These are phyloP conservation scores for Trididemnum nubilum DNA, from an alignment of 23 tunicate genomes.

Conservation along the genomic window DNA sequence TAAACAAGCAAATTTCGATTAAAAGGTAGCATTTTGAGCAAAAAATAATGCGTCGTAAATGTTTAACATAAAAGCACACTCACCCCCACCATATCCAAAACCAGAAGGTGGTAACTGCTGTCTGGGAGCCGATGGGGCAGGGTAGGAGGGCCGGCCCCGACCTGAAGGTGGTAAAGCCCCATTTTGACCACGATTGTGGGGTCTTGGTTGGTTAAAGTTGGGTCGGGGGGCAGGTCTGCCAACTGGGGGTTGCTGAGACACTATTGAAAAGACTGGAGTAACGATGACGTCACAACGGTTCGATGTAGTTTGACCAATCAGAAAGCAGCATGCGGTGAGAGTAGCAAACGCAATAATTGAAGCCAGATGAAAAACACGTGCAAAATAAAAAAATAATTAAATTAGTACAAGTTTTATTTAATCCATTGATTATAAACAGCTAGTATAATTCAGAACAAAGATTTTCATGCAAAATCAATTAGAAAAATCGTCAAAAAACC, in stretches of 20 bases:
- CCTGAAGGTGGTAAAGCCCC: constrained; percentile 7
- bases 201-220: constrained; percentile 12
- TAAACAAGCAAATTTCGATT: too few species aligned
- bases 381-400: constrained; percentile 6
- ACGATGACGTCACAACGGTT: neutral
- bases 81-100: constrained; percentile 4
- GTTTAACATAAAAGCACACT: too few species aligned
- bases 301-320: neutral
- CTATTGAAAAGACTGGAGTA: constrained; percentile 25
- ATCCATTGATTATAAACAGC: too few species aligned
- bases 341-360: neutral
- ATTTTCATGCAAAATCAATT: too few species aligned
- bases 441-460: too few species aligned
- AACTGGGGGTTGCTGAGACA: constrained; percentile 13
- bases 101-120: constrained; percentile 5
- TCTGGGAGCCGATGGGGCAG: constrained; percentile 9
- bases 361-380: neutral
- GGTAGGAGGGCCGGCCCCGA: constrained; percentile 10
- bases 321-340: neutral
- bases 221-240: constrained; percentile 14
- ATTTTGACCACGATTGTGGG: constrained; percentile 2
- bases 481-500: too few species aligned
- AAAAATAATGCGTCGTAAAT: too few species aligned
- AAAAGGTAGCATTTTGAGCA: too few species aligned
- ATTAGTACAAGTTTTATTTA: too few species aligned